Evolutionary conservation across 2,797 vertebrate species (phyloP).

Genomic region (Phoebastria nigripes): DNA sequence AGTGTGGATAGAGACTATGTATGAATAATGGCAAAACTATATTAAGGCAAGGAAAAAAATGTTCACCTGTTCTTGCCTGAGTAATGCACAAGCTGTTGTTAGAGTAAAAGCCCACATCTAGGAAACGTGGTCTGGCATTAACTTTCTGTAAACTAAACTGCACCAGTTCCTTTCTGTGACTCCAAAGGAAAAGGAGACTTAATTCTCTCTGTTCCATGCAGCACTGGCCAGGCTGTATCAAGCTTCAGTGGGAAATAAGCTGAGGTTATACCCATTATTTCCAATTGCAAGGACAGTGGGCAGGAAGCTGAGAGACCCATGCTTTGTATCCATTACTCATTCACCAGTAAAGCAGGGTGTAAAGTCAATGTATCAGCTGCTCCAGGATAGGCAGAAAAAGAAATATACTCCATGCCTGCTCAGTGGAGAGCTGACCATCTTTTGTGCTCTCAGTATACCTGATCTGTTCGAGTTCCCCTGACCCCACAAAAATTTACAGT

Average conservation of each 20-base stretch:
- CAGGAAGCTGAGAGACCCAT: background rate
- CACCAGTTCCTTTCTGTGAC: background rate
- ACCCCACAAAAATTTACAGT: background rate
- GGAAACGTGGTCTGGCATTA: background rate
- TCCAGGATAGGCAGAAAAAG: background rate
- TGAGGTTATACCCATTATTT: background rate
- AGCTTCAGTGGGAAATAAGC: background rate
- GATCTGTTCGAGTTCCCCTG: background rate
- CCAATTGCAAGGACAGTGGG: rapidly evolving
- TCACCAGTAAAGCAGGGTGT: background rate
- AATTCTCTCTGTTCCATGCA: background rate
- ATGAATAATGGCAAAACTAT: background rate
- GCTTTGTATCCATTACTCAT: background rate
- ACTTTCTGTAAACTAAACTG: background rate
- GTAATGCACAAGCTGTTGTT: background rate
- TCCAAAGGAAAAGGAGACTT: background rate
- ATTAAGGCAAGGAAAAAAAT: background rate
- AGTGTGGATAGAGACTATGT: background rate
- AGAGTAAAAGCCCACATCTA: background rate
- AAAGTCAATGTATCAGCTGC: background rate
- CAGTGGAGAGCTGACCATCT: background rate
- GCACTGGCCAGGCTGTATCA: background rate
- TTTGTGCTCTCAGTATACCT: background rate
- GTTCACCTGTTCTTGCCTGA: background rate
- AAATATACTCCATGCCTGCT: background rate